These are phyloP conservation scores for Chelonoidis abingdonii DNA, from an alignment of 2,113 vertebrate species.

Conservation along the genomic window DNA sequence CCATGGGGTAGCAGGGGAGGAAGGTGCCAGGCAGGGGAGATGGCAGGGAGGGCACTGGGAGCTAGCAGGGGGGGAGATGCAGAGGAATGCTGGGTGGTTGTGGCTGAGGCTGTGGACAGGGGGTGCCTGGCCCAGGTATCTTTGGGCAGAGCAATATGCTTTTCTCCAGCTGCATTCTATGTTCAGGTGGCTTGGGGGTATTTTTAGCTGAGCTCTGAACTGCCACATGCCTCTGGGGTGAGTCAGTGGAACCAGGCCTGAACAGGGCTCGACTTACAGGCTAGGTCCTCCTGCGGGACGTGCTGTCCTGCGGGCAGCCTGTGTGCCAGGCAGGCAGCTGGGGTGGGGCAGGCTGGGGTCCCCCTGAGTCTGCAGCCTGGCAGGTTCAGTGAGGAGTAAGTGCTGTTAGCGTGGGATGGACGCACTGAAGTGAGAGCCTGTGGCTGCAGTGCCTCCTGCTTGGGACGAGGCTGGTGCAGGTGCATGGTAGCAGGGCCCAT, in stretches of 20 bases:
- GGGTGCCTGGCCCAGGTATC: background rate
- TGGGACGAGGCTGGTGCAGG: background rate
- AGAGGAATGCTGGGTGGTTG: background rate
- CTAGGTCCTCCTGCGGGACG: background rate
- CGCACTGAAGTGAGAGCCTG: background rate
- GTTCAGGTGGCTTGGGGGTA: background rate
- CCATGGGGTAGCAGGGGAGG: background rate
- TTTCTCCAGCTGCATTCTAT: background rate
- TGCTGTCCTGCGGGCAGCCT: background rate
- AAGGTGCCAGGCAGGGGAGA: background rate
- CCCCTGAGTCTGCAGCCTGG: background rate
- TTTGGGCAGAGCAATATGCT: background rate
- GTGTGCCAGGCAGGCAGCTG: background rate
- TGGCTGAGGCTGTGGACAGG: background rate
- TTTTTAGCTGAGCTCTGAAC: background rate
- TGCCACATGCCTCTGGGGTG: background rate
- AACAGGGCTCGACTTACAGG: background rate
- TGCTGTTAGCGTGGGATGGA: background rate
- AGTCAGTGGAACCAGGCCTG: background rate
- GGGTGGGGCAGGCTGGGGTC: background rate
- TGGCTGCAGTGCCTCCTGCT: background rate
- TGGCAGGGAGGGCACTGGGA: background rate
- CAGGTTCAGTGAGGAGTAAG: background rate
- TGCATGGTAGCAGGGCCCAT: background rate
- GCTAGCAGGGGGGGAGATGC: background rate